Percentiles rank a stretch among this genome's conserved stretches.
These are phyloP conservation scores for Aspidiotus rigidus DNA, from an alignment of 2,888 invertebrate species.

Conservation along the genomic window DNA sequence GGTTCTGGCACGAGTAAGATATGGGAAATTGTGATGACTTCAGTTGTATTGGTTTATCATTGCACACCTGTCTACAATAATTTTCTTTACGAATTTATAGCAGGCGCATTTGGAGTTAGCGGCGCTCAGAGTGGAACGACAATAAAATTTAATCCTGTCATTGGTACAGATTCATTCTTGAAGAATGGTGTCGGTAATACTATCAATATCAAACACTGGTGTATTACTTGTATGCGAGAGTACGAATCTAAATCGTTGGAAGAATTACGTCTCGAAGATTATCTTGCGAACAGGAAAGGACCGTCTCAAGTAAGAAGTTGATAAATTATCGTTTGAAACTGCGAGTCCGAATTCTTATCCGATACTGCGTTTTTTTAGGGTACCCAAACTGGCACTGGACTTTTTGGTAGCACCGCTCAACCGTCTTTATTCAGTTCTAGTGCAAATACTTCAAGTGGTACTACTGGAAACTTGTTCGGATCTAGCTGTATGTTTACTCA, in stretches of 20 bases:
- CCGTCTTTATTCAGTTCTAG: constrained; percentile 49
- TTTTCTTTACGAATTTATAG: neutral
- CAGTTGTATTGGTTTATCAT: neutral
- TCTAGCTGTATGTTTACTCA: neutral
- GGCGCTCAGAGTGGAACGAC: constrained; percentile 58
- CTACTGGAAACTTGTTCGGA: constrained; percentile 31
- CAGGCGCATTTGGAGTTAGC: constrained; percentile 38
- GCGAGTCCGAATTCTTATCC: neutral
- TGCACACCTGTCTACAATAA: neutral
- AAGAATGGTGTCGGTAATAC: constrained; percentile 75
- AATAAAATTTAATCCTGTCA: constrained; percentile 75
- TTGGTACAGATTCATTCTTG: constrained; percentile 82
- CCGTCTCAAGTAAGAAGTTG: constrained; percentile 43
- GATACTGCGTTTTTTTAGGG: constrained; percentile 36
- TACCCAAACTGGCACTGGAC: constrained; percentile 40
- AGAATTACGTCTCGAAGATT: constrained; percentile 89
- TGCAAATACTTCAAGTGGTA: constrained; percentile 42
- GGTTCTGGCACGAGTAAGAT: constrained; percentile 34
- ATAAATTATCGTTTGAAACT: neutral
- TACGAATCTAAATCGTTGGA: constrained; percentile 91
- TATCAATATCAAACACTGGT: constrained; percentile 88
- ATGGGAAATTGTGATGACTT: neutral
- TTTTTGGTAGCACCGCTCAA: constrained; percentile 52
- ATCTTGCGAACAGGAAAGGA: constrained; percentile 80
- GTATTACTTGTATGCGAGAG: constrained; percentile 98